Conservation (phyloP, 2,888 invertebrate genomes). For the Lasioglossum leucozonium region DNA sequence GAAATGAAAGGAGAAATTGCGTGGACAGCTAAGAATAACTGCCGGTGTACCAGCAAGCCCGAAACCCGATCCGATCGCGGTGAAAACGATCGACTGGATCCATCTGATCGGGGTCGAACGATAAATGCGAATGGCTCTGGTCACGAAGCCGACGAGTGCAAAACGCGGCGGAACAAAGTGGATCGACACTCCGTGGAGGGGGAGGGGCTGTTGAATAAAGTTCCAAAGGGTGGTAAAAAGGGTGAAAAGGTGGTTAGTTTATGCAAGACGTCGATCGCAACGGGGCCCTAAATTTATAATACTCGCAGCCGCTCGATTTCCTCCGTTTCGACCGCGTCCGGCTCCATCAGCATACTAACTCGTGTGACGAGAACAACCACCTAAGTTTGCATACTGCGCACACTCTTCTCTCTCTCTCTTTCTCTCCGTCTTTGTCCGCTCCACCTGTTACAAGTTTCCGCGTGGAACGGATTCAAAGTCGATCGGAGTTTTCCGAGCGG, state of each 20-base stretch:
- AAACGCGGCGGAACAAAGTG: background rate
- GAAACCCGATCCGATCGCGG: conserved; percentile 15
- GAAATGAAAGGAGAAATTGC: background rate
- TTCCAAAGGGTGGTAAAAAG: background rate
- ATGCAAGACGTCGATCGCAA: background rate
- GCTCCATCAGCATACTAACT: background rate
- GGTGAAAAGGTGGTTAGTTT: background rate
- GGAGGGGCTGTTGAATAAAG: background rate
- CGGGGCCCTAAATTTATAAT: background rate
- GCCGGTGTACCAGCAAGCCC: background rate
- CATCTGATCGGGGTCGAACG: conserved; percentile 51
- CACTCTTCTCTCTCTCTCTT: background rate
- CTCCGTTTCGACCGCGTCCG: background rate
- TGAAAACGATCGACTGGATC: conserved; percentile 19
- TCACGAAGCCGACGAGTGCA: background rate
- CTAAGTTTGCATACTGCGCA: background rate
- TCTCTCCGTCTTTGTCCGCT: background rate
- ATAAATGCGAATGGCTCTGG: conserved; percentile 42
- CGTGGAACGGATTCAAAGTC: conserved; percentile 49
- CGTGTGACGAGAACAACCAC: background rate
- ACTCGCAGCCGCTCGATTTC: background rate
- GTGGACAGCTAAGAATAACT: background rate
- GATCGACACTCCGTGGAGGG: no score
- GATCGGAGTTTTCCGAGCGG: conserved; percentile 42
- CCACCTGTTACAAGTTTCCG: conserved; percentile 23